Percentiles rank a stretch among this genome's conserved stretches.
phyloP scores from a whole-genome alignment of 1,140 invertebrate genomes.

The Physella acuta region DNA sequence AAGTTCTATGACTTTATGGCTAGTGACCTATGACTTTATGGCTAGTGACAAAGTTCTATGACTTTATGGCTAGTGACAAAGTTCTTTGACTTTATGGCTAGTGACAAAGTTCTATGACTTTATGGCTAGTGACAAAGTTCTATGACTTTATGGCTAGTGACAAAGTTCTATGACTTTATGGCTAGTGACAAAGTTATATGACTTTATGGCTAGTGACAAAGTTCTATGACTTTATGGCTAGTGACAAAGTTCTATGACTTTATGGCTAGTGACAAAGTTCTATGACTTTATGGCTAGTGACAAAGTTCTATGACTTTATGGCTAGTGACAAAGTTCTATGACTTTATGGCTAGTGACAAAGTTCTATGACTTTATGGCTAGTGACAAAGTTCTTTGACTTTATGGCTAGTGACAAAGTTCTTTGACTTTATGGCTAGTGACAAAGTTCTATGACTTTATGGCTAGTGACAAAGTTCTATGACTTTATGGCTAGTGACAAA shows the following conservation, averaged over 20 bases:
- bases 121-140: no score
- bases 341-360: slow-evolving; percentile 55
- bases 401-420: no score
- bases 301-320: no score
- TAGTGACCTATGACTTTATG: neutral
- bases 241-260: no score
- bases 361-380: no score
- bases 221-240: slow-evolving; percentile 47
- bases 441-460: neutral
- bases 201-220: neutral
- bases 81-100: neutral
- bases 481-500: neutral
- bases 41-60: no score
- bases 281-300: slow-evolving; percentile 48
- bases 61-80: no score
- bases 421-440: neutral
- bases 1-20: no score
- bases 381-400: no score
- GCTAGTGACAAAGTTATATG: no score
- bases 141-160: neutral
- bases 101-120: neutral
- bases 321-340: neutral
- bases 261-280: neutral
- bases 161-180: neutral
- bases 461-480: no score